Evolutionary conservation across 2,888 invertebrate species (phyloP).

Genomic region (Pelosia muscerda): DNA sequence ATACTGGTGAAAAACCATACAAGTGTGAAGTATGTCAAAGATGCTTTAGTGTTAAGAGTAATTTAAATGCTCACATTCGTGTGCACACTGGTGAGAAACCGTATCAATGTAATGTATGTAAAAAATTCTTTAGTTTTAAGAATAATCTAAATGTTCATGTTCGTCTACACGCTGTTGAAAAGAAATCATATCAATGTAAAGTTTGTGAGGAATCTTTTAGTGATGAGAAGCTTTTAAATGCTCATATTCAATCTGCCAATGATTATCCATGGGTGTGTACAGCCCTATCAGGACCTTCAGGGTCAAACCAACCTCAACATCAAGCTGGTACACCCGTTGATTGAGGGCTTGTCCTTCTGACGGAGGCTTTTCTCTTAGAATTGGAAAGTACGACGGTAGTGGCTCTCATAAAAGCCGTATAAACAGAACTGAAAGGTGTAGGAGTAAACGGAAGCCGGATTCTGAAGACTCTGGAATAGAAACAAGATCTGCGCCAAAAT

Average conservation of each 20-base stretch:
- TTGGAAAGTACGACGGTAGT: too few relatives aligned
- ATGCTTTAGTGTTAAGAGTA: constrained; percentile 3
- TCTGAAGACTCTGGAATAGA: too few relatives aligned
- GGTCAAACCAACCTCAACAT: background rate
- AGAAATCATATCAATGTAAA: constrained; percentile 10
- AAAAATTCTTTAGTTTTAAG: background rate
- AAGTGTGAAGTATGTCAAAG: constrained; percentile 8
- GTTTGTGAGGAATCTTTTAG: background rate
- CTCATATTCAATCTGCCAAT: background rate
- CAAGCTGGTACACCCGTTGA: background rate
- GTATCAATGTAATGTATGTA: constrained; percentile 8
- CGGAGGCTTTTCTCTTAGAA: too few relatives aligned
- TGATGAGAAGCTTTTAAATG: background rate
- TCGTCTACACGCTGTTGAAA: background rate
- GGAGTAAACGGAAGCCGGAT: too few relatives aligned
- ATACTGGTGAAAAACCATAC: constrained; percentile 6
- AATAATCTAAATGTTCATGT: background rate
- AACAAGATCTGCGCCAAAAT: too few relatives aligned
- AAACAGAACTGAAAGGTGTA: too few relatives aligned
- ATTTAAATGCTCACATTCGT: constrained; percentile 2
- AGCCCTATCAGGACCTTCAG: background rate
- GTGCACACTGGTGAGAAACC: constrained; percentile 5
- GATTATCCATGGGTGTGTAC: background rate
- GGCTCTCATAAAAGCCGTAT: too few relatives aligned
- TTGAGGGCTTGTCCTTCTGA: background rate